A percentile compares a stretch with the other conserved stretches of the same genome.
phyloP scores from a whole-genome alignment of 2,888 invertebrate genomes.

The Andrena dorsata region DNA sequence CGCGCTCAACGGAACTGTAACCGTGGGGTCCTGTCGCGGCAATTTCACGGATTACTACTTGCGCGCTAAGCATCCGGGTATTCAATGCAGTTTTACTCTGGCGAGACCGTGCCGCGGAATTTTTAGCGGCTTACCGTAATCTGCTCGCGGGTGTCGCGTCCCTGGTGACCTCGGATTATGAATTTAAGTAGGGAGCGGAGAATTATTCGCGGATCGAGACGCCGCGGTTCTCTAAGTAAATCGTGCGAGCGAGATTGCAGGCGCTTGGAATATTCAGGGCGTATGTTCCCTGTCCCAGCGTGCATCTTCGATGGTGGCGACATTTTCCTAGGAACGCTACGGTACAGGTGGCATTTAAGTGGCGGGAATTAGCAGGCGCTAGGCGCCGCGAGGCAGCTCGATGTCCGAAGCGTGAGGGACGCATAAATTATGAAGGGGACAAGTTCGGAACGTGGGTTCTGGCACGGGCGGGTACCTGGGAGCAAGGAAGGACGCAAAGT shows the following conservation, averaged over 20 bases:
- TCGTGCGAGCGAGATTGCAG: no score
- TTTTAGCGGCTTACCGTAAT: background rate
- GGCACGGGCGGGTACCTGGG: conserved; percentile 6
- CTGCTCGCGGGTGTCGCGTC: background rate
- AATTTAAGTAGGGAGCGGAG: background rate
- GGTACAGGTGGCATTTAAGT: background rate
- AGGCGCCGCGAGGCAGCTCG: background rate
- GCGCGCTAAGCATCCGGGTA: background rate
- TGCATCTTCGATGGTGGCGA: background rate
- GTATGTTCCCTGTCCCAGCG: background rate
- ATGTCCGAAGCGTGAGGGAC: conserved; percentile 1
- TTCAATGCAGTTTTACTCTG: background rate
- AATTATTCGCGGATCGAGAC: background rate
- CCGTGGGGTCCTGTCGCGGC: background rate
- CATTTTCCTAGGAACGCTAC: no score
- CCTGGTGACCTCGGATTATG: background rate
- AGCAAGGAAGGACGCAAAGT: conserved; percentile 45
- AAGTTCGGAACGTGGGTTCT: conserved; percentile 28
- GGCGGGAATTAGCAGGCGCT: conserved; percentile 1
- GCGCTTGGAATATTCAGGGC: no score
- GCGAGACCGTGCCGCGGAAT: background rate
- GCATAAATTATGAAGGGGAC: conserved; percentile 44
- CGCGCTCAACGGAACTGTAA: background rate
- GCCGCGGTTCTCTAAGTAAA: background rate
- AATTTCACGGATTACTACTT: conserved; percentile 12